Conservation (phyloP, 2,888 invertebrate genomes). For the Noctua janthina region DNA sequence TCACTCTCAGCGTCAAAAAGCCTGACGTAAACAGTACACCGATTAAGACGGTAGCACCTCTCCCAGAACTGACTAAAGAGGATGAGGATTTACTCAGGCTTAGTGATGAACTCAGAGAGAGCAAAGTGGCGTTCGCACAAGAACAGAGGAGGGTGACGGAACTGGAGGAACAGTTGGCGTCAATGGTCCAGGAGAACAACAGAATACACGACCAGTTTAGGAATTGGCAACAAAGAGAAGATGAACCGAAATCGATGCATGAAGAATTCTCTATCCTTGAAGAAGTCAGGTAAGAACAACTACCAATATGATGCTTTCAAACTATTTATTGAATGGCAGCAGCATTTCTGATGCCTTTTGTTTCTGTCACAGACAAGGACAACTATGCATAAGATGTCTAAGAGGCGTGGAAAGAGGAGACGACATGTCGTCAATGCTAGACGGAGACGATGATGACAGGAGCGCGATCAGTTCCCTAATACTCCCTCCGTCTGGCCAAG, state of each 20-base stretch:
- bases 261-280: slow-evolving; percentile 96
- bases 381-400: slow-evolving; percentile 95
- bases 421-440: slow-evolving; percentile 92
- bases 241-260: slow-evolving; percentile 95
- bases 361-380: slow-evolving; percentile 92
- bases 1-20: slow-evolving; percentile 76
- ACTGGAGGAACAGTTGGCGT: slow-evolving; percentile 94
- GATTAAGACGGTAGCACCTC: slow-evolving; percentile 79
- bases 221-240: slow-evolving; percentile 91
- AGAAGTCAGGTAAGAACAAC: slow-evolving; percentile 93
- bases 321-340: not conserved
- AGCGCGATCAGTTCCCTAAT: slow-evolving; percentile 91
- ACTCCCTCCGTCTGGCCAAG: slow-evolving; percentile 84
- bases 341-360: slow-evolving; percentile 1
- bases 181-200: slow-evolving; percentile 93
- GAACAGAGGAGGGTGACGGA: slow-evolving; percentile 94
- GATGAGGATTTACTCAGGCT: slow-evolving; percentile 90
- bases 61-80: slow-evolving; percentile 88
- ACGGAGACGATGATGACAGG: slow-evolving; percentile 93
- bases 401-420: slow-evolving; percentile 91
- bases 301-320: not conserved
- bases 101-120: slow-evolving; percentile 93
- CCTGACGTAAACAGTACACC: slow-evolving; percentile 81
- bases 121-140: slow-evolving; percentile 92
- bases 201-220: slow-evolving; percentile 93